These are phyloP conservation scores for Parnassius glacialis DNA, from an alignment of 2,888 invertebrate species.

Conservation along the genomic window DNA sequence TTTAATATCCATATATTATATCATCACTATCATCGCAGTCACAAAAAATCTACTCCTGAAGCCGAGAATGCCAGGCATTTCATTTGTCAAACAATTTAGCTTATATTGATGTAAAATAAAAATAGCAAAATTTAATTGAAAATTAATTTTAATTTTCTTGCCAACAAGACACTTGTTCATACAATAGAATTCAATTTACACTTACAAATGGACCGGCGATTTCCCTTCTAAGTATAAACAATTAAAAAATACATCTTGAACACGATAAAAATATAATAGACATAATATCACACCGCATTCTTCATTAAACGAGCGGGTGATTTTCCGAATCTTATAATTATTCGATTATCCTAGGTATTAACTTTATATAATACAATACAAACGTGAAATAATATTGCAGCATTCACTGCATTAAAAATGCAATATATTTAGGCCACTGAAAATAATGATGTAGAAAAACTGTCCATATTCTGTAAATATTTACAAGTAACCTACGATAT, in stretches of 20 bases:
- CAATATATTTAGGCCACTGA: constrained; percentile 11
- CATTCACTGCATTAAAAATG: constrained; percentile 16
- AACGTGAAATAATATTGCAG: constrained; percentile 22
- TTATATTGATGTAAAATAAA: constrained; percentile 17
- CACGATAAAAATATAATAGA: constrained; percentile 14
- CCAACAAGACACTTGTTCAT: constrained; percentile 11
- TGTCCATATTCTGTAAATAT: constrained; percentile 52
- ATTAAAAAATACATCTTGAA: constrained; percentile 11
- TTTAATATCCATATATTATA: no score
- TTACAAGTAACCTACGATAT: constrained; percentile 55
- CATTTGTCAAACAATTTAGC: no score
- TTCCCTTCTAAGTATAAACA: constrained; percentile 18
- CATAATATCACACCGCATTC: background rate
- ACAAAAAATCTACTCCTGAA: no score
- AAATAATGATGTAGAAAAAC: constrained; percentile 10
- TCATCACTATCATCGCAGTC: no score
- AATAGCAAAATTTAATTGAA: constrained; percentile 9
- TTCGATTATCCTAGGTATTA: constrained; percentile 5
- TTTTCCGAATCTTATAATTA: constrained; percentile 16
- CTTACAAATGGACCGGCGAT: constrained; percentile 7
- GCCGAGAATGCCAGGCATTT: no score
- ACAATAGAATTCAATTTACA: constrained; percentile 2
- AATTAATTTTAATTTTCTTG: constrained; percentile 24
- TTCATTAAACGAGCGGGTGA: constrained; percentile 9
- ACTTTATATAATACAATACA: constrained; percentile 20